Conservation (phyloP, 1,140 invertebrate species). For the Drosophila carrolli region DNA sequence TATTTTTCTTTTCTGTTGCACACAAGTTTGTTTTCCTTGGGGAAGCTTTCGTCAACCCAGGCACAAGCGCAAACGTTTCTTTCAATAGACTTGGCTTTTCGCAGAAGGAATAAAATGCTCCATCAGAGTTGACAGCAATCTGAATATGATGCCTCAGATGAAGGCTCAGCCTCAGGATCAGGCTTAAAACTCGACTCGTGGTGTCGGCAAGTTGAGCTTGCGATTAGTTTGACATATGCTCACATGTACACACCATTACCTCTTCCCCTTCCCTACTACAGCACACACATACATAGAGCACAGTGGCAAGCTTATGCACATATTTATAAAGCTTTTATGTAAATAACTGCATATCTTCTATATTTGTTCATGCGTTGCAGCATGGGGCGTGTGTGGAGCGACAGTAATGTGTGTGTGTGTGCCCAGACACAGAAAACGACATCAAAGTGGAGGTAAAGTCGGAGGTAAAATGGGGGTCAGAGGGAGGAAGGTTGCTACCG, state of each 20-base stretch:
- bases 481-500: slow-evolving; percentile 30
- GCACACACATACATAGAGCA: slow-evolving; percentile 8
- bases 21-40: too few species aligned
- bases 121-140: slow-evolving; percentile 20
- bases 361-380: slow-evolving; percentile 55
- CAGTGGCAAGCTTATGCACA: slow-evolving; percentile 46
- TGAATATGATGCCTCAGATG: slow-evolving; percentile 22
- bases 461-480: background rate
- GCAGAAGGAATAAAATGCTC: slow-evolving; percentile 13
- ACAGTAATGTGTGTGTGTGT: slow-evolving; percentile 14
- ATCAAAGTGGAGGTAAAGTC: background rate
- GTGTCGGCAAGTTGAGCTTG: slow-evolving; percentile 21
- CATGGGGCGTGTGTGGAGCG: slow-evolving; percentile 17
- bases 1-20: background rate
- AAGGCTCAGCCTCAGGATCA: slow-evolving; percentile 12
- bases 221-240: slow-evolving; percentile 57
- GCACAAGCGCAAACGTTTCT: background rate
- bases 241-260: slow-evolving; percentile 25
- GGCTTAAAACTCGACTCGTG: slow-evolving; percentile 10
- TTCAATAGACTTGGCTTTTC: background rate
- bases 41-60: too few species aligned
- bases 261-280: background rate
- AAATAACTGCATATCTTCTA: slow-evolving; percentile 63
- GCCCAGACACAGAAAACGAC: slow-evolving; percentile 26
- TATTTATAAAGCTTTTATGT: slow-evolving; percentile 65